Evolutionary conservation across 2,888 invertebrate genomes (phyloP).

Genomic region (Polyommatus icarus): DNA sequence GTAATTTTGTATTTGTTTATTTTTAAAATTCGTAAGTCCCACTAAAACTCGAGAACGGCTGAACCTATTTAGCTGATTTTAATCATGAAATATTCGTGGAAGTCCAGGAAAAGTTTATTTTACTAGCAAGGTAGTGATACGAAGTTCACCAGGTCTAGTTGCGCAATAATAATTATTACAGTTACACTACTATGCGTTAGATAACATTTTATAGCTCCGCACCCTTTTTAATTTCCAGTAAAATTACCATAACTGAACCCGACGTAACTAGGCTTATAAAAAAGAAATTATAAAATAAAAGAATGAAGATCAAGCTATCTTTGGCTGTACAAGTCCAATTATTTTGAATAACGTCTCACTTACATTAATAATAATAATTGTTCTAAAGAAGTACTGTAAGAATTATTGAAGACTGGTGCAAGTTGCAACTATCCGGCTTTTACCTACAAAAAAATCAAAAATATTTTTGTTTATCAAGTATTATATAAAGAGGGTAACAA

Average conservation of each 20-base stretch:
- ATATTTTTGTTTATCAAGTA: background rate
- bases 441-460: background rate
- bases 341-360: background rate
- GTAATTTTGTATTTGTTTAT: no score
- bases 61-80: no score
- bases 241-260: background rate
- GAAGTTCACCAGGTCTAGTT: no score
- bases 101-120: no score
- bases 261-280: background rate
- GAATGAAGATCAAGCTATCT: background rate
- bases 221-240: background rate
- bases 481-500: slow-evolving; percentile 22
- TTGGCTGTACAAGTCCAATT: background rate
- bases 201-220: background rate
- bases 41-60: no score
- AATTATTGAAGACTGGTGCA: background rate
- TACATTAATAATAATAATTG: background rate
- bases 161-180: background rate
- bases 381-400: background rate
- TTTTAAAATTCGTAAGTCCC: no score
- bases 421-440: background rate
- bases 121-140: no score
- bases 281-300: background rate
- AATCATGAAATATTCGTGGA: no score
- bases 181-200: background rate